A percentile compares a stretch with the other conserved stretches of the same genome.
Conservation (phyloP, 37 sponge, comb jelly and placozoan genomes). For the Dysidea cf. avara region DNA sequence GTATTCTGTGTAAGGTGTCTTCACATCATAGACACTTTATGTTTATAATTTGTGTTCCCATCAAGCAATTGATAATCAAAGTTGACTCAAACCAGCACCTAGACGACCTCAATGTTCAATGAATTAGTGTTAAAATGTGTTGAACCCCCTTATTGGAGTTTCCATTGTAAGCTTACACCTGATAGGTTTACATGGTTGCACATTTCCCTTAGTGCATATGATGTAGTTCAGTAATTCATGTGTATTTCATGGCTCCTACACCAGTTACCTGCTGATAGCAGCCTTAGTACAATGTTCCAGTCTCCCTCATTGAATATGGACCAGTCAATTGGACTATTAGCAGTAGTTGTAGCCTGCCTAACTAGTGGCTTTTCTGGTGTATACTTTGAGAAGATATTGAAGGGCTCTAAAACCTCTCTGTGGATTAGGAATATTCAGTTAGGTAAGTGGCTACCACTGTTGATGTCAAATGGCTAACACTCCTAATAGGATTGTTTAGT, state of each 20-base stretch:
- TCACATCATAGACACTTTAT: too few relatives aligned
- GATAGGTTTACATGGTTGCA: too few relatives aligned
- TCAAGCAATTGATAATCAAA: too few relatives aligned
- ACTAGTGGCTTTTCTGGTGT: constrained; percentile 96
- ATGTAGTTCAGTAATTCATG: too few relatives aligned
- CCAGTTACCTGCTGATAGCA: background rate
- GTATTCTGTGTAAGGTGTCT: background rate
- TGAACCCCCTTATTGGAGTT: too few relatives aligned
- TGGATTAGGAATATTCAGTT: constrained; percentile 97
- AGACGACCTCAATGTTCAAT: too few relatives aligned
- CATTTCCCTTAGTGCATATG: too few relatives aligned
- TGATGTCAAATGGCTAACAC: background rate
- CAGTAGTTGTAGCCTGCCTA: constrained; percentile 79
- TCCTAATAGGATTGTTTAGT: constrained; percentile 45
- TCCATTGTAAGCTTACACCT: too few relatives aligned
- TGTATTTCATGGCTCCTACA: too few relatives aligned
- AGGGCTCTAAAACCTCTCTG: constrained; percentile 78
- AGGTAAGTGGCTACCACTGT: constrained; percentile 48
- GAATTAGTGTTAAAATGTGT: too few relatives aligned
- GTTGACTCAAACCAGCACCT: too few relatives aligned
- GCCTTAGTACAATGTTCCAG: background rate
- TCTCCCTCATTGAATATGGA: constrained; percentile 8
- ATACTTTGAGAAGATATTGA: constrained; percentile 94
- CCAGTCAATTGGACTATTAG: constrained; percentile 61
- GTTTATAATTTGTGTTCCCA: too few relatives aligned